phyloP scores from a whole-genome alignment of 2,888 invertebrate species.

The Nemapogon koenigi region DNA sequence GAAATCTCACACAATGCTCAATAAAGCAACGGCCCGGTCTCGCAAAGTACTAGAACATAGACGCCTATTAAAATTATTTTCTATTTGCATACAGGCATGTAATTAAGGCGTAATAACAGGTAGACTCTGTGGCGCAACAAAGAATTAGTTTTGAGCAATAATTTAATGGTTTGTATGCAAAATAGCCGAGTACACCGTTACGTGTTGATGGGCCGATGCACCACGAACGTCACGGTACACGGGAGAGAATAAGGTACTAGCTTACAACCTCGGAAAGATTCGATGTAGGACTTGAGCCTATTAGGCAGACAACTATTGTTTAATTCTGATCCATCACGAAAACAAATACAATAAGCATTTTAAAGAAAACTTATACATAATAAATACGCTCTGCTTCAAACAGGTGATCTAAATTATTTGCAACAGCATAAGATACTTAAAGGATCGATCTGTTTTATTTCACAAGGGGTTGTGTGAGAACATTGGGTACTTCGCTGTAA shows the following conservation, averaged over 20 bases:
- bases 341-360: too few relatives aligned
- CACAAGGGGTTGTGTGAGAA: background rate
- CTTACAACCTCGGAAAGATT: too few relatives aligned
- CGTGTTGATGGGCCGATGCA: constrained; percentile 58
- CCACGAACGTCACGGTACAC: constrained; percentile 56
- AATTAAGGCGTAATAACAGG: constrained; percentile 57
- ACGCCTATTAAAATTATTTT: constrained; percentile 48
- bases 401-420: too few relatives aligned
- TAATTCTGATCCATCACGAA: too few relatives aligned
- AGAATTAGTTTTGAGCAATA: constrained; percentile 64
- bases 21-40: constrained; percentile 33
- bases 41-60: constrained; percentile 18
- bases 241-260: too few relatives aligned
- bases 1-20: constrained; percentile 30
- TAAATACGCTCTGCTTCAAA: too few relatives aligned
- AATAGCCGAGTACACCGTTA: constrained; percentile 53
- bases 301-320: too few relatives aligned
- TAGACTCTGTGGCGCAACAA: constrained; percentile 54
- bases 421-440: too few relatives aligned
- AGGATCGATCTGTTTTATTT: constrained; percentile 7
- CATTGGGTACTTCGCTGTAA: background rate
- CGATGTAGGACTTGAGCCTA: too few relatives aligned
- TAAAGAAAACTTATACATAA: too few relatives aligned
- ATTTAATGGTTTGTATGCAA: constrained; percentile 65
- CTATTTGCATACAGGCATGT: constrained; percentile 59